Evolutionary conservation across 2,113 vertebrate genomes (phyloP), one percentile per base, ranked within the genome.

Genomic region (Rhagologus leucostigma): DNA sequence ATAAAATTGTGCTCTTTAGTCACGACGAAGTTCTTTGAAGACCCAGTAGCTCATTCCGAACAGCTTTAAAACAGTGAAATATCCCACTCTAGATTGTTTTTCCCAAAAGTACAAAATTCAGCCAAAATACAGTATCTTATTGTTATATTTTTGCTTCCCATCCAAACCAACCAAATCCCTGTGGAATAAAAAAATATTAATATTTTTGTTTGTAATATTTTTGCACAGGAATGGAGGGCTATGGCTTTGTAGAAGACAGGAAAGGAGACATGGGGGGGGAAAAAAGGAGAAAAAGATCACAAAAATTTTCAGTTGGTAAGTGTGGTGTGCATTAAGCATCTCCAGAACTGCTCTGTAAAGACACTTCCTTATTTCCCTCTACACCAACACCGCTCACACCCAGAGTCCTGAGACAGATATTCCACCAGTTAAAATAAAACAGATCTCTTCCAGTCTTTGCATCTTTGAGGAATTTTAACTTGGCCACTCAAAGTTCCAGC

Each of bases 261-360:
- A 68, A 44, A 3, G 3, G 24, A 84, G 10, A 49, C 33, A 53
- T 1, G 16, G 6, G 9, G 9, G 7, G 7, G 18, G 35, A 68
- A 15, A 16, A 39, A 24, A 16, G 3, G 21, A 59, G 4, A 9
- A 44, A 9, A 64, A 8, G 1, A 23, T 8, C 1, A 37, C 2
- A 10, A 27, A 33, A 16, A 1, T 1, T 16, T 50, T 56, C 44
- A 50, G 21, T 56, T 4, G 1, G 23, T 46, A 67, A 56, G 14
- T 30, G 16, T 89, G 24, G 4, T 10, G 17, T 3, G 3, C 10
- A 27, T 11, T 78, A 44, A 70, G 49, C 4, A 26, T 75, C 23
- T 63, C 26, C 56, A 89, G 55, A 84, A 32, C 7, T 57, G 22
- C 64, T 60, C 27, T 46, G 18, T 33, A 42, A 76, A 90, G 6